Base-by-base conservation (phyloP, 2,797 vertebrate species). In the Capromys pilorides region DNA sequence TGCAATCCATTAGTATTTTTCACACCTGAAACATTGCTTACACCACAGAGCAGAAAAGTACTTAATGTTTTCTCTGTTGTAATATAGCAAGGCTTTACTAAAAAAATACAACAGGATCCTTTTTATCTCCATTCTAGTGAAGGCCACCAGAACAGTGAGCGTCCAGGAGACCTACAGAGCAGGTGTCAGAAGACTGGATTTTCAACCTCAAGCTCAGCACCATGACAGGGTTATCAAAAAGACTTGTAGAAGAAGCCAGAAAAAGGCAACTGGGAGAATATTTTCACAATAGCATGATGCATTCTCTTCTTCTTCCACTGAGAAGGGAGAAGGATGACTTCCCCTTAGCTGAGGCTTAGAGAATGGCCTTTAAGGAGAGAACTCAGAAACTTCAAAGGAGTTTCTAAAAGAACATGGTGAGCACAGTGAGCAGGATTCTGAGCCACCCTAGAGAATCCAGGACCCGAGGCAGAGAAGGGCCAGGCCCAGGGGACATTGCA, bases 101-200 rank as follows among this genome's bases (percentile, higher is more conserved):
- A 94, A 90, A 90, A 90, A 66, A 45, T 28, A 5, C 80, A 82
- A 80, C 9, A 86, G 31, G 11, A 61, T 71, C 28, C 7, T 51
- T 78, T 78, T 78, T 75, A 26, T 41, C 39, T 61, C n/a, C 1
- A 2, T 69, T 89, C 89, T 85, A 86, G 18, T 9, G 41, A 36
- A 86, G 21, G 28, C 31, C n/a, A 79, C 73, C 28, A 39, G 61
- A 66, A 94, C 78, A 2, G 67, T 78, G 36, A 90, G n/a, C 86
- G 13, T 6, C 64, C 36, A 78, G 26, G 33, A 69, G 57, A 62
- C 41, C 57, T 41, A 19, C 12, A 39, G 82, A 91, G 80, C 19
- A 62, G 31, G 39, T 66, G 49, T 80, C 61, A 64, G 82, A 93
- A 91, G 81, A 59, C 78, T 61, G 39, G 31, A 13, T 61, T 96